A percentile compares a stretch with the other conserved stretches of the same genome.
These are phyloP conservation scores for Florisuga fusca DNA, from an alignment of 2,797 vertebrate species.

Conservation along the genomic window DNA sequence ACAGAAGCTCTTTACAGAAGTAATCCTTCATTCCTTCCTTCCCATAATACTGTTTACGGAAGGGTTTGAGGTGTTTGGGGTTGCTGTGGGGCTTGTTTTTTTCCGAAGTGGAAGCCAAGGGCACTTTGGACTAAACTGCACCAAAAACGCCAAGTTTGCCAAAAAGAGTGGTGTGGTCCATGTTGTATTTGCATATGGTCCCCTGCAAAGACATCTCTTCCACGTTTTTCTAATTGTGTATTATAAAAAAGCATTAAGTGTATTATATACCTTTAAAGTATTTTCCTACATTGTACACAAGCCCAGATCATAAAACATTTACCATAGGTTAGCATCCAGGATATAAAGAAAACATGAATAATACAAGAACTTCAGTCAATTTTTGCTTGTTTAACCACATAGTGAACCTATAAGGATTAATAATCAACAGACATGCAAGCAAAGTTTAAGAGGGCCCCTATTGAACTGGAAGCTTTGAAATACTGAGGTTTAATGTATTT, in stretches of 20 bases:
- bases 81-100: too few species aligned
- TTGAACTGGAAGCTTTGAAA: neutral
- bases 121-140: neutral
- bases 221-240: too few species aligned
- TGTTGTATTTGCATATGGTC: too few species aligned
- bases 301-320: neutral
- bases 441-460: neutral
- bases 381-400: neutral
- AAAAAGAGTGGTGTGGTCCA: accelerated
- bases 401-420: neutral
- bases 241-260: neutral
- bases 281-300: neutral
- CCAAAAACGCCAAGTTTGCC: accelerated
- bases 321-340: neutral
- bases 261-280: neutral
- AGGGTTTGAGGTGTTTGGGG: neutral
- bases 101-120: neutral
- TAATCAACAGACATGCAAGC: neutral
- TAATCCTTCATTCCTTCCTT: neutral
- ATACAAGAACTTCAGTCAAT: neutral
- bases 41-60: accelerated
- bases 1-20: accelerated
- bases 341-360: neutral
- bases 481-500: neutral
- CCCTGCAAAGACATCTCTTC: too few species aligned